phyloP scores from a whole-genome alignment of 2,113 vertebrate genomes.

The Balaenoptera acutorostrata region DNA sequence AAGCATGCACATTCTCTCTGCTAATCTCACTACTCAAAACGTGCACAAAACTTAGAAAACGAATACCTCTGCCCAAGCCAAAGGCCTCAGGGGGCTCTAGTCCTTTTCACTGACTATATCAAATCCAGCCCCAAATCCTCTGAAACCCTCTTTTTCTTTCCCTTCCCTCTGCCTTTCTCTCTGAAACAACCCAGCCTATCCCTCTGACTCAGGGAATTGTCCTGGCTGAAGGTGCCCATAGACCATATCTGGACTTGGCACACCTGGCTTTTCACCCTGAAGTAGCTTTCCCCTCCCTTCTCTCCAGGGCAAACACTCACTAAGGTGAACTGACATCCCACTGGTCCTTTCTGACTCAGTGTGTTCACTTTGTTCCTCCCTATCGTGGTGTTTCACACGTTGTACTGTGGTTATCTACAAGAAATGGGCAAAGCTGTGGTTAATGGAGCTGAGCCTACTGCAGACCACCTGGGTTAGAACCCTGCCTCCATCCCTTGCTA shows the following conservation, averaged over 20 bases:
- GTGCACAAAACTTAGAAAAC: neutral
- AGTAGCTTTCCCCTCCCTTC: neutral
- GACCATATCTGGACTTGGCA: neutral
- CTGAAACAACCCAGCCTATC: neutral
- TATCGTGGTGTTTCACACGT: fast-evolving
- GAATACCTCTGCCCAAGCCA: neutral
- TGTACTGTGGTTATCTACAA: neutral
- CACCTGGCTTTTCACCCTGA: neutral
- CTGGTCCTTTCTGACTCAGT: neutral
- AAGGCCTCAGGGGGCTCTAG: neutral
- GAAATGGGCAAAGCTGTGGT: neutral
- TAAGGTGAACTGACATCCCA: neutral
- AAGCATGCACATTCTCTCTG: neutral
- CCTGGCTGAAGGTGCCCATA: neutral
- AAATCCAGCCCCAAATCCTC: neutral
- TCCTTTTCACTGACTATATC: neutral
- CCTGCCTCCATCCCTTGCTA: neutral
- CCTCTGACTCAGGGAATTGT: neutral
- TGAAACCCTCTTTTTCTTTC: neutral
- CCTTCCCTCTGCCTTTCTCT: neutral
- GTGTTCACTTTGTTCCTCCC: neutral
- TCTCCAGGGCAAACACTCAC: neutral
- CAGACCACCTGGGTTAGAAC: neutral
- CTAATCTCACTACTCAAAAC: neutral
- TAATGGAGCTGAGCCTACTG: neutral